A percentile compares a stretch with the other conserved stretches of the same genome.
Conservation (phyloP, 2,113 vertebrate species). For the Tyto alba region DNA sequence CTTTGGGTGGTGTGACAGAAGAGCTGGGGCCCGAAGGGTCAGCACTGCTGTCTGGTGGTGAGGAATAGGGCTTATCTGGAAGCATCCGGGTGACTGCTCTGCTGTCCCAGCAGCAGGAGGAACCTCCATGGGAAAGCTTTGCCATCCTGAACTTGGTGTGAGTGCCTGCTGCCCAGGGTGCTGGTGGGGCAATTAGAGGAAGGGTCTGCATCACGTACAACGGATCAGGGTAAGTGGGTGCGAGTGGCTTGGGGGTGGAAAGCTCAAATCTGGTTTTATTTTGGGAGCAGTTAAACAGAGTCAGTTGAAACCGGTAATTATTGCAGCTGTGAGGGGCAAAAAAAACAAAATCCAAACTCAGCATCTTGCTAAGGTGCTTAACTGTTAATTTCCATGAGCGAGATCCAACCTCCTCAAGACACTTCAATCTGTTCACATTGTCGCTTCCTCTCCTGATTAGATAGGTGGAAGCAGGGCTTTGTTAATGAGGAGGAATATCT, state of each 20-base stretch:
- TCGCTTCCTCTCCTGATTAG: conserved; percentile 12
- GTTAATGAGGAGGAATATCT: neutral
- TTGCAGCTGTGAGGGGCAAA: conserved; percentile 4
- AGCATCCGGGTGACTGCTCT: neutral
- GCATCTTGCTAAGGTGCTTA: conserved; percentile 43
- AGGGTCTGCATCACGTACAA: neutral
- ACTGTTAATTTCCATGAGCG: conserved; percentile 27
- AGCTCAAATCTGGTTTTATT: neutral
- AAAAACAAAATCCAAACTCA: conserved; percentile 2
- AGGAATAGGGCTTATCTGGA: neutral
- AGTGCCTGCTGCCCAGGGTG: neutral
- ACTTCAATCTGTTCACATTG: neutral
- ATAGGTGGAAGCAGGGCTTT: conserved; percentile 16
- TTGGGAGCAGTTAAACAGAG: conserved; percentile 4
- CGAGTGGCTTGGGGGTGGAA: neutral
- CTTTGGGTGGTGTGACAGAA: neutral
- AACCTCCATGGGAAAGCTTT: neutral
- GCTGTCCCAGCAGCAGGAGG: neutral
- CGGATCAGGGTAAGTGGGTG: neutral
- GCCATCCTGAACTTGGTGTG: accelerated
- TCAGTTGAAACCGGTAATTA: conserved; percentile 15
- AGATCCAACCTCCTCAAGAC: conserved; percentile 23
- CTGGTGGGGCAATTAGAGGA: neutral
- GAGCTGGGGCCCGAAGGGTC: neutral
- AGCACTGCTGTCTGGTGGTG: neutral